Conservation (phyloP, 2,888 invertebrate species). For the Lepidocyrtinus sp. region DNA sequence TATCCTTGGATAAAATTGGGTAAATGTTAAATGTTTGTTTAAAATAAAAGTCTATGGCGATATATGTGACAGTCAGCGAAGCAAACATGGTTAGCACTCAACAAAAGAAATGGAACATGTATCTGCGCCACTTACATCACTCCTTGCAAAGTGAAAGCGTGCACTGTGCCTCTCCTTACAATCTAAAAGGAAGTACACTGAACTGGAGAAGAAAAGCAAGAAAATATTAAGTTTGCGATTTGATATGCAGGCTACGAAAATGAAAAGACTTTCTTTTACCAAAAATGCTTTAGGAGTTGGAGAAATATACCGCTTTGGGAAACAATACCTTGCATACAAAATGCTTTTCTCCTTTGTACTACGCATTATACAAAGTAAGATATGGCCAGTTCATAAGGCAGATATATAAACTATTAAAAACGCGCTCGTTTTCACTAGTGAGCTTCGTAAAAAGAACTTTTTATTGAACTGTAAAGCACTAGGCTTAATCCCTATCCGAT, state of each 20-base stretch:
- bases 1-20: conserved; percentile 26
- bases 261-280: conserved; percentile 15
- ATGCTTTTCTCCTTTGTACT: too few species aligned
- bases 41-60: neutral
- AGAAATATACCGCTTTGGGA: neutral
- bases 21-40: conserved; percentile 7
- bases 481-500: neutral
- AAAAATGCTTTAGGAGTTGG: neutral
- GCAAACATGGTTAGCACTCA: neutral
- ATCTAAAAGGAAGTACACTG: neutral
- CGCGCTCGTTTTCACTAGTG: neutral
- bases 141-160: neutral
- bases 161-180: too few species aligned
- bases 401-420: neutral
- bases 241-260: conserved; percentile 50
- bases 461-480: neutral
- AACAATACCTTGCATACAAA: neutral
- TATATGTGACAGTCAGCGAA: neutral
- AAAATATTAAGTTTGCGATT: conserved; percentile 54
- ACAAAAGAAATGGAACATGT: neutral
- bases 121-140: neutral
- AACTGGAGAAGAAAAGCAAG: conserved; percentile 21
- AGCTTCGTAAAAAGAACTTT: neutral
- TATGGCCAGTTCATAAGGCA: neutral
- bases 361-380: neutral